Evolutionary conservation across 2,888 invertebrate species (phyloP), one percentile per base, ranked within the genome.

Genomic region (Sthenelais limicola): DNA sequence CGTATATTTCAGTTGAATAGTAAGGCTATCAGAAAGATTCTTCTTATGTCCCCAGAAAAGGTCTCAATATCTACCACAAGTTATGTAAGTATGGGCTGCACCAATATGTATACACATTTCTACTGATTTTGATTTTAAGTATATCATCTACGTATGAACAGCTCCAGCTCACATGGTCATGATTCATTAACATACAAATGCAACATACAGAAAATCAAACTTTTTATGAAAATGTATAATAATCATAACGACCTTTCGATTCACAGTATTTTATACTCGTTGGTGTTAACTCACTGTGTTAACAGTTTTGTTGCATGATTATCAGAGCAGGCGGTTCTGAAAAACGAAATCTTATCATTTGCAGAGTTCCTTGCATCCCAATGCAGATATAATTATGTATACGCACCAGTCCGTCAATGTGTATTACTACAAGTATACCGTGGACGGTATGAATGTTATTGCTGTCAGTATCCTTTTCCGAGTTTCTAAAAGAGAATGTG

Each of bases 381-480:
- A 78, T 54, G 80, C 82, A 73, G 84, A 85, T 74, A 85, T 86
- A 26, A 78, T 86, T 26, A 80, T 85, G 81, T 86, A 82, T 71
- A 83, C 83, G 0, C 82, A 84, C 68, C 84, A 83, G 71, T 81
- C 82, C 28, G 77, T 85, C 30, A 85, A 86, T 71, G 30, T 84
- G 15, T 85, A 85, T 73, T 86, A 85, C 78, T 86, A 85, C 76
- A 85, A 86, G 75, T 85, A 84, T 75, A 83, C 83, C 0, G 78
- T 86, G 12, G 86, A 86, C 76, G 86, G 86, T 2, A 82, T 86
- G 80, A 86, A 85, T 72, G 81, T 86, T 54, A 84, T 86, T 26
- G 75, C 83, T 69, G 82, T 82, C 80, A 86, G 84, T 85, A 84
- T 84, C 84, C 84, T 84, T 83, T 76, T 24, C 4, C 21, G 5